Base-by-base conservation (phyloP, 1,140 invertebrate species). In the Procambarus clarkii region DNA sequence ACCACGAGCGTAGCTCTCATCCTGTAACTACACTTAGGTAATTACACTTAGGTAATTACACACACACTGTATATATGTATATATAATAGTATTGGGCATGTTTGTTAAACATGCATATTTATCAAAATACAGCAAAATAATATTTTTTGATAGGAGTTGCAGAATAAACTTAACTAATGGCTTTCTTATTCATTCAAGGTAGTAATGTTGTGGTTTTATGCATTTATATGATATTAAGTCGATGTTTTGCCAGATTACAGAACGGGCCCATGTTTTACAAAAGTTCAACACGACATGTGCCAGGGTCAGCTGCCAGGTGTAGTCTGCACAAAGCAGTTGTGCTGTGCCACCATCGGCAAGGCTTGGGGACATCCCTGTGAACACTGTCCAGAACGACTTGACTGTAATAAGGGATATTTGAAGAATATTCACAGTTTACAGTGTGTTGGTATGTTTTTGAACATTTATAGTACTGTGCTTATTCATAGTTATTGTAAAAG, bases 281-380 rank as follows among this genome's bases (percentile, higher is more conserved):
- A 97, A 93, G 96, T 97, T 0, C 96, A 96, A 74, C 97, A 97
- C 92, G 96, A 96, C n/a, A 96, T 97, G 93, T 98, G 98, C 93
- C 96, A 97, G 86, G 97, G 97, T 34, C 97, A 97, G 94, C 94
- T 98, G 50, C 96, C 97, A 86, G 97, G 97, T 2, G 97, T 98
- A 1, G 97, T 98, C 8, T 98, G 98, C 94, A 98, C 98, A 1
- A 97, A 97, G 94, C 97, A 97, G 92, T 95, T 98, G 71, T 98
- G 98, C 94, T 98, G 98, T 94, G 97, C 97, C 0, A 98, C 97
- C 0, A 97, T 98, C n/a, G 98, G 97, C 18, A 96, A 96, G 93
- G 97, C 97, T 0, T 98, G 98, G 98, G 98, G 98, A 15, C 97
- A 98, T 93, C 98, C 98, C 1, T 98, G 98, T 94, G 97, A 98